Evolutionary conservation across 2,888 invertebrate species (phyloP).

Genomic region (Agonum fuliginosum): DNA sequence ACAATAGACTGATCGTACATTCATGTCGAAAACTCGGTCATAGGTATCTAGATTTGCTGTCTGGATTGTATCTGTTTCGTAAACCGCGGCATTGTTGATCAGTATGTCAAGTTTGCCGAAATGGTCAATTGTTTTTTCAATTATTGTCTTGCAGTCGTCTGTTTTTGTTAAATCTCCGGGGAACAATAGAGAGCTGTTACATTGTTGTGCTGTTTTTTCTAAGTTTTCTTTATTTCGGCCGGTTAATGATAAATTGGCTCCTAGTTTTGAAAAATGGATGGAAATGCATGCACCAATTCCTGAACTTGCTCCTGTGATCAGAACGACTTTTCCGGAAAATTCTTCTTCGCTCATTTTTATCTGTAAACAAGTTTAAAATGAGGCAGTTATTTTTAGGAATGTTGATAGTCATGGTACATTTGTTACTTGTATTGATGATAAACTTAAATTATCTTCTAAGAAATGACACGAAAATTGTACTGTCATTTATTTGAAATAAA

Average conservation of each 20-base stretch:
- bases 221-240: conserved; percentile 84
- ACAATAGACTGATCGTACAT: conserved; percentile 88
- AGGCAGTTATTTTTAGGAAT: too few species aligned
- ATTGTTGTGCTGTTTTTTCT: conserved; percentile 77
- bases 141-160: conserved; percentile 81
- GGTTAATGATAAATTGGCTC: conserved; percentile 82
- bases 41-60: conserved; percentile 89
- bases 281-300: conserved; percentile 91
- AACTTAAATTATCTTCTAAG: too few species aligned
- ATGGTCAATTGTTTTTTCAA: conserved; percentile 83
- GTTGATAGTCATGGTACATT: too few species aligned
- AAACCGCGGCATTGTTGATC: conserved; percentile 92
- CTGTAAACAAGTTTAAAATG: background rate
- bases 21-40: conserved; percentile 92
- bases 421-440: too few species aligned
- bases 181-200: conserved; percentile 76
- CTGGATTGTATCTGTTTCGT: conserved; percentile 89
- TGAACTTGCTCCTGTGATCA: conserved; percentile 88
- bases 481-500: too few species aligned
- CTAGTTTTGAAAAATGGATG: conserved; percentile 83
- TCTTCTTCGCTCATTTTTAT: conserved; percentile 51
- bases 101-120: conserved; percentile 87
- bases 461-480: too few species aligned
- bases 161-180: conserved; percentile 85
- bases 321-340: conserved; percentile 83